A percentile compares a stretch with the other conserved stretches of the same genome.
phyloP scores from a whole-genome alignment of 2,113 vertebrate species.

The Callochromis pleurospilus region DNA sequence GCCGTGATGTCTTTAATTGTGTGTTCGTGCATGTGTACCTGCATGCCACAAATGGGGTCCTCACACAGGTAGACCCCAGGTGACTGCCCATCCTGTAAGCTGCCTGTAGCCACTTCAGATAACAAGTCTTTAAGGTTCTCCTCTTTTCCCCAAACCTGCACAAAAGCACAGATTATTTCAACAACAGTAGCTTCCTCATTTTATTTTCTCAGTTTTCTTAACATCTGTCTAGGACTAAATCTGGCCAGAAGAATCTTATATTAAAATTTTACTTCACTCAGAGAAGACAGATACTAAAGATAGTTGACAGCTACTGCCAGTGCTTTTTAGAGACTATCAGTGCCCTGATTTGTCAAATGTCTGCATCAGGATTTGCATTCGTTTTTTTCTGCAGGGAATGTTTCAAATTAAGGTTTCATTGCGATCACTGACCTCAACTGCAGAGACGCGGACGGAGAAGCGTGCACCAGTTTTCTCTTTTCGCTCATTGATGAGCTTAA shows the following conservation, averaged over 20 bases:
- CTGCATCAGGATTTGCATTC: background rate
- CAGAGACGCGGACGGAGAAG: slow-evolving; percentile 96
- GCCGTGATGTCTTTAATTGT: background rate
- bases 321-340: background rate
- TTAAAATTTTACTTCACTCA: background rate
- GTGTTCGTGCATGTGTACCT: slow-evolving; percentile 69
- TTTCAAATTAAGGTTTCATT: background rate
- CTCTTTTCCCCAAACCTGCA: slow-evolving; percentile 87
- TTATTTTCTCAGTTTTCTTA: background rate
- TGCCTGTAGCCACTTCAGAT: slow-evolving; percentile 93
- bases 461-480: slow-evolving; percentile 96
- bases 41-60: slow-evolving; percentile 97
- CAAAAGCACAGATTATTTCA: background rate
- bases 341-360: background rate
- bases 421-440: slow-evolving; percentile 81
- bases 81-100: slow-evolving; percentile 95
- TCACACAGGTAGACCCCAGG: slow-evolving; percentile 97
- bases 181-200: background rate
- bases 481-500: slow-evolving; percentile 94
- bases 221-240: background rate
- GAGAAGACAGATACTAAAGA: background rate
- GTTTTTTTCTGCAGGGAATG: background rate
- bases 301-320: background rate
- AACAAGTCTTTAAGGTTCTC: slow-evolving; percentile 92
- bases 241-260: background rate